These are phyloP conservation scores for Burhinus oedicnemus DNA, from an alignment of 2,113 vertebrate species.

Conservation along the genomic window DNA sequence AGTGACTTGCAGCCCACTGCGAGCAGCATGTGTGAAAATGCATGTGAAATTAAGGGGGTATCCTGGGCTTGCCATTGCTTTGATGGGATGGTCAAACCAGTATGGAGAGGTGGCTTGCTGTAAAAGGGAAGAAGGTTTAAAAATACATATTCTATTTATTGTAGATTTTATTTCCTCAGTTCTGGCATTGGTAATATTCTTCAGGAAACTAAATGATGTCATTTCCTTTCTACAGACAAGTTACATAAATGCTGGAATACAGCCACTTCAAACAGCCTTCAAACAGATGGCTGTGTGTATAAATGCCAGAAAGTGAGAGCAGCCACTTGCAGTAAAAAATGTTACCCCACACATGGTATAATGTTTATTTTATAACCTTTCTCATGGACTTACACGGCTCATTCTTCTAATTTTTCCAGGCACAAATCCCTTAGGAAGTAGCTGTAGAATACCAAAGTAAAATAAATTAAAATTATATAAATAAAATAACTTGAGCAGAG, in stretches of 20 bases:
- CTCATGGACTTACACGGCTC: slow-evolving; percentile 56
- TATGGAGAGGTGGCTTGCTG: background rate
- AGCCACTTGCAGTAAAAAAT: slow-evolving; percentile 73
- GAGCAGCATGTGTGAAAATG: background rate
- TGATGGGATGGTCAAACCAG: background rate
- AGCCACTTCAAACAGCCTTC: slow-evolving; percentile 76
- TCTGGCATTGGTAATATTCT: slow-evolving; percentile 63
- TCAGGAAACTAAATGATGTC: slow-evolving; percentile 79
- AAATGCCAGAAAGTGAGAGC: slow-evolving; percentile 79
- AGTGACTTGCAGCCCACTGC: background rate
- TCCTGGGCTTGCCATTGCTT: background rate
- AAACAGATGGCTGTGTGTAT: slow-evolving; percentile 78
- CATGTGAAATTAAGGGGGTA: background rate
- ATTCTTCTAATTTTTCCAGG: slow-evolving; percentile 74
- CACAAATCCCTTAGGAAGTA: slow-evolving; percentile 51
- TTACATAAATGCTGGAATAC: slow-evolving; percentile 78
- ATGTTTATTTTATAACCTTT: slow-evolving; percentile 77
- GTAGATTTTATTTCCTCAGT: slow-evolving; percentile 60
- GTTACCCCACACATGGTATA: slow-evolving; percentile 74
- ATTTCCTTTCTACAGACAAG: slow-evolving; percentile 76
- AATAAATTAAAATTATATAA: slow-evolving; percentile 47
- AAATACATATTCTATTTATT: slow-evolving; percentile 51
- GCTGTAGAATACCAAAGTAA: slow-evolving; percentile 32
- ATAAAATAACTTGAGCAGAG: slow-evolving; percentile 30
- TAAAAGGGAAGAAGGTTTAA: background rate